Base-by-base conservation (phyloP, 2,888 invertebrate genomes). In the Phoenoteleia sp. region DNA sequence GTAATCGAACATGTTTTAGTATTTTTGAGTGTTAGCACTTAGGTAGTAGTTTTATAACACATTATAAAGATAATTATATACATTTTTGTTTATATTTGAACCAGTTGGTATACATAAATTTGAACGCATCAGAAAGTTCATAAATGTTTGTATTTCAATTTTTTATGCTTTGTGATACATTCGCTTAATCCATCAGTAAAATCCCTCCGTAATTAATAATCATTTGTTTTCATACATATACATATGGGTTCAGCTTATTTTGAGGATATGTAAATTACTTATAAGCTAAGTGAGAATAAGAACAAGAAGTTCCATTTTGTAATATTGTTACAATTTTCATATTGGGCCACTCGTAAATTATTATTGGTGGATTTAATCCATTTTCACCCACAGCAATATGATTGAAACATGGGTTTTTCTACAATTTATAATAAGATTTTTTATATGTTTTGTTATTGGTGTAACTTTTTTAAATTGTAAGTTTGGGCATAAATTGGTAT, bases 331-430 rank as follows among this genome's bases (percentile, higher is more conserved):
- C 95, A 6, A 97, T 95, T 66, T 96, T 95, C 94, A 98, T 95
- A 72, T 95, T 95, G 0, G 98, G 98, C 96, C 97, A 98, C 72
- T 96, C 96, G 92, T 98, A 99, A 49, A 99, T 94, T 33, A 97
- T 95, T 86, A 99, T 97, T 13, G 96, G 94, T 0, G 98, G 98
- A 6, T 95, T 94, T 0, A 91, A 90, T 0, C 96, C 96, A 93
- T 97, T 97, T 94, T 98, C 98, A 0, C 96, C 98, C n/a, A 98
- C 95, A 0, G 98, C 98, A 90, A 98, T 95, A 85, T 97, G 96
- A 80, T 94, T 94, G 86, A 94, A 94, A 13, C 92, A 94, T 19
- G 96, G 96, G 93, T 96, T 96, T 95, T 95, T 96, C 95, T 96
- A 87, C 7, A 92, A 92, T 33, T 67, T 39, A n/a, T 67, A 36